phyloP scores from a whole-genome alignment of 2,797 vertebrate species.

The Gobionotothen gibberifrons region DNA sequence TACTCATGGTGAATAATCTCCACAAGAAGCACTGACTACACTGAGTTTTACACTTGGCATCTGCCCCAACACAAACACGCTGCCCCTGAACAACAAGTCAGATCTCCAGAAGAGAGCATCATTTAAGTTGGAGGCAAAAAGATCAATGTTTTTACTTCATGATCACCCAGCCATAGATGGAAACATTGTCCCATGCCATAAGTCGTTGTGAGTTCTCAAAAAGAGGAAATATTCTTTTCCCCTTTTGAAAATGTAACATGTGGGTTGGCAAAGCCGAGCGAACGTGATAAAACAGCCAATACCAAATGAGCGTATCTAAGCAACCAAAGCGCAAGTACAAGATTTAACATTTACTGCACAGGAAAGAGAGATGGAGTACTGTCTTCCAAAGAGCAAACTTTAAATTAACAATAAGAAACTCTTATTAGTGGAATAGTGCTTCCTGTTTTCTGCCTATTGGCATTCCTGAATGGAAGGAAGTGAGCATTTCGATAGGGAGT shows the following conservation, averaged over 20 bases:
- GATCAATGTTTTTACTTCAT: neutral
- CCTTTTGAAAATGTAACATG: slow-evolving; percentile 46
- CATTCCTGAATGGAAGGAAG: slow-evolving; percentile 72
- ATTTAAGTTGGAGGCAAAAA: neutral
- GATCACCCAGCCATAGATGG: neutral
- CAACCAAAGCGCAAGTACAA: slow-evolving; percentile 55
- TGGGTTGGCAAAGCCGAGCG: slow-evolving; percentile 38
- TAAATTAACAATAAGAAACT: slow-evolving; percentile 10
- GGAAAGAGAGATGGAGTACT: slow-evolving; percentile 27
- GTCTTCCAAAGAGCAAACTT: slow-evolving; percentile 24
- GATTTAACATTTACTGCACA: slow-evolving; percentile 13
- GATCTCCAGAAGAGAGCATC: slow-evolving; percentile 1
- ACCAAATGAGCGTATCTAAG: slow-evolving; percentile 69
- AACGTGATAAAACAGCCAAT: slow-evolving; percentile 61
- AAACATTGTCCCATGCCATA: neutral
- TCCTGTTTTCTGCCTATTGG: slow-evolving; percentile 65
- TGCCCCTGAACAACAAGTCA: slow-evolving; percentile 16
- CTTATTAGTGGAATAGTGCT: slow-evolving; percentile 52
- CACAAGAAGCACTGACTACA: slow-evolving; percentile 40
- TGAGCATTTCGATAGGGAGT: slow-evolving; percentile 59
- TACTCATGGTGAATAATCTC: slow-evolving; percentile 66
- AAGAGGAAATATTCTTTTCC: neutral
- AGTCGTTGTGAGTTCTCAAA: neutral
- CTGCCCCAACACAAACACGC: neutral
- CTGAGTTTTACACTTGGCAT: slow-evolving; percentile 29